Base-by-base conservation (phyloP, 2,888 invertebrate genomes). In the Pyrgus malvae region DNA sequence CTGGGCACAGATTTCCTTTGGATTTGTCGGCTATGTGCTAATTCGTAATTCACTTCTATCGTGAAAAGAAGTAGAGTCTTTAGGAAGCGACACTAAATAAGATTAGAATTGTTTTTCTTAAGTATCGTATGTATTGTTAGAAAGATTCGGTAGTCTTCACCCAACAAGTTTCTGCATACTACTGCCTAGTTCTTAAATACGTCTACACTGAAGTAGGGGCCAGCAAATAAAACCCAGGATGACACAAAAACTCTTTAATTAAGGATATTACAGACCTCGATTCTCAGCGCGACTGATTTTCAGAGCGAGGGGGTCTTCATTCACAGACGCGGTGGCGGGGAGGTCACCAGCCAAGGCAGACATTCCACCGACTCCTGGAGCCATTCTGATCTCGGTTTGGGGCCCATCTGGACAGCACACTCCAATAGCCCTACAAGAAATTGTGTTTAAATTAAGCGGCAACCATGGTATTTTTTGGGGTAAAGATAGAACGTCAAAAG, bases 381-480 rank as follows among this genome's bases (percentile, higher is more conserved):
- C 40, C 7, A 7, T 12, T 4, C 38, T 48, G 3, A 6, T 5
- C 8, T 12, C 7, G 5, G 11, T 23, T 25, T 25, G 25, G 14
- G 40, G 29, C 0, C 62, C 84, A 48, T 93, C 93, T 0, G 94
- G 93, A 66, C 96, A 95, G 69, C 96, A 96, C 11, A 94, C 92
- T n/a, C 96, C 96, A 50, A 95, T 91, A 31, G 93, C 68, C 23
- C 80, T 78, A 48, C 12, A 14, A 2, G 0, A 9, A 41, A 23
- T 25, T n/a, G 25, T 9, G 11, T 41, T 25, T 41, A 12, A 3
- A 7, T 12, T n/a, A n/a, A n/a, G n/a, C n/a, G n/a, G n/a, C n/a
- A n/a, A n/a, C n/a, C n/a, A n/a, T n/a, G n/a, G n/a, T n/a, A n/a
- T n/a, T n/a, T n/a, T n/a, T n/a, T n/a, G n/a, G n/a, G n/a, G n/a